These are phyloP conservation scores for Tineola bisselliella DNA, from an alignment of 2,888 invertebrate species.

Conservation along the genomic window DNA sequence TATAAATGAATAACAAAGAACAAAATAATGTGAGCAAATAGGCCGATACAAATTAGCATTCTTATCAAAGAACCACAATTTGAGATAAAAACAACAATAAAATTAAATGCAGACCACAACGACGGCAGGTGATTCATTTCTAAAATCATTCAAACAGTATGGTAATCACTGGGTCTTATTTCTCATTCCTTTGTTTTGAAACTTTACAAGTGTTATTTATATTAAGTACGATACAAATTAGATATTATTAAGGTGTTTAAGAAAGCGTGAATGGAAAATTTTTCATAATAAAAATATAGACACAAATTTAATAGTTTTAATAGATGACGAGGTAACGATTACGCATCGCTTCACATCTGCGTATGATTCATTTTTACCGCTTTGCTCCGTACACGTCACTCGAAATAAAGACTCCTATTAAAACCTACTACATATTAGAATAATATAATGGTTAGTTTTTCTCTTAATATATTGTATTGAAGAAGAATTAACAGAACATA, in stretches of 20 bases:
- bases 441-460: background rate
- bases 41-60: constrained; percentile 2
- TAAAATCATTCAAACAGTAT: constrained; percentile 5
- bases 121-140: constrained; percentile 2
- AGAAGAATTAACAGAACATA: background rate
- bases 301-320: constrained; percentile 11
- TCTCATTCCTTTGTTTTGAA: constrained; percentile 7
- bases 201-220: constrained; percentile 8
- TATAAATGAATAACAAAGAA: background rate
- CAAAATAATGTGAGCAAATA: background rate
- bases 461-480: background rate
- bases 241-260: constrained; percentile 13
- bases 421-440: background rate
- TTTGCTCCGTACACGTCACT: background rate
- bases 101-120: constrained; percentile 4
- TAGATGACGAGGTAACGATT: constrained; percentile 13
- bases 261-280: constrained; percentile 12
- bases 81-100: constrained; percentile 10
- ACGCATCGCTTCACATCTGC: constrained; percentile 13
- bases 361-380: constrained; percentile 11
- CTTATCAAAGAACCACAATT: background rate
- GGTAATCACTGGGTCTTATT: constrained; percentile 5
- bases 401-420: background rate
- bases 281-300: constrained; percentile 13
- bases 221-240: constrained; percentile 8